Evolutionary conservation across 2,888 invertebrate species (phyloP), one percentile per base, ranked within the genome.

Genomic region (Pseudococcus jackbeardsleyi): DNA sequence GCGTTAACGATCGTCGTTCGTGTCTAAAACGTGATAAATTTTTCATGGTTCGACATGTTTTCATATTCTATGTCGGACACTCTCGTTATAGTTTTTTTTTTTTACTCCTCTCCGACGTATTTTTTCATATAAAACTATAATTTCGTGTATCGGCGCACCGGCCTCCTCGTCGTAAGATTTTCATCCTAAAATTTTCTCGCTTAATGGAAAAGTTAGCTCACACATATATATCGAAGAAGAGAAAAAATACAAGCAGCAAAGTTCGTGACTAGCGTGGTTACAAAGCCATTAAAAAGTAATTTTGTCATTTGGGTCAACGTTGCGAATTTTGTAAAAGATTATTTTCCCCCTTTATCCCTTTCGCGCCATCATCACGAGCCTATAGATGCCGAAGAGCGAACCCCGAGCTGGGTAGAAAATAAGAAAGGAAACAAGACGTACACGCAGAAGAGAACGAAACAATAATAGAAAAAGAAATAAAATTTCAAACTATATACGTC

Each of bases 261-360:
- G 79, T 79, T 79, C 79, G 79, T 79, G 79, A 79, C 79, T 79
- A 79, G 79, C 79, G 79, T 79, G 79, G 79, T 79, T 79, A 79
- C 79, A 79, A 79, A 79, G 79, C 79, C 79, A 79, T 79, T 79
- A 79, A 79, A 79, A 79, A 79, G 79, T 79, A 79, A 79, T 79
- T 79, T 79, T 79, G 79, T 79, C 79, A 79, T 79, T 79, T 79
- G 79, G 79, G 79, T 79, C 79, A 79, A 42, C 79, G 42, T 79
- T 79, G 46, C 42, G 79, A 79, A 79, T 79, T 79, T 79, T 79
- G 42, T 79, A 79, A 79, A 46, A 79, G 79, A 79, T 79, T 79
- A 79, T 79, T 79, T 79, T 79, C 42, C 17, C 79, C 19, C 3
- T 33, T 33, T 19, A 1, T 0, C 46, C 42, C 42, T 42, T 9